These are phyloP conservation scores for Mylabris phalerata DNA, from an alignment of 1,140 invertebrate species.

Conservation along the genomic window DNA sequence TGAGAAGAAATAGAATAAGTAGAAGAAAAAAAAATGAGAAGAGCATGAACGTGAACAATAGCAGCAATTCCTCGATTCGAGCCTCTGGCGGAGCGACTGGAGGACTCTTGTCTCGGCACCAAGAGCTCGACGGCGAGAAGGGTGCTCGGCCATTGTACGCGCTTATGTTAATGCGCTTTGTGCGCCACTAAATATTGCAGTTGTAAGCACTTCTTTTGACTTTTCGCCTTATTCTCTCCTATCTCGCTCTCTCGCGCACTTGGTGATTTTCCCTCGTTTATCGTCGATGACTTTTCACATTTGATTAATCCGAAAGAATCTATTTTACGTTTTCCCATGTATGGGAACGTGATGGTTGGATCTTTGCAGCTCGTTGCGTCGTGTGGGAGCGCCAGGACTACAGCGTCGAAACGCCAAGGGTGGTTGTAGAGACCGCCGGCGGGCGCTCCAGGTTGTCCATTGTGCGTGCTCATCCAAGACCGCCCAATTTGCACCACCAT, in stretches of 20 bases:
- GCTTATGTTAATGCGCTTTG: constrained; percentile 26
- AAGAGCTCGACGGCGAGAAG: constrained; percentile 18
- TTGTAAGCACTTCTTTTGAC: constrained; percentile 26
- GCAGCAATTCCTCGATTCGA: constrained; percentile 17
- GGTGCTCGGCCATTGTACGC: constrained; percentile 17
- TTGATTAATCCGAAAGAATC: too few species aligned
- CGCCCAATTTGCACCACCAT: too few species aligned
- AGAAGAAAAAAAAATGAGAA: not conserved
- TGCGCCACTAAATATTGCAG: constrained; percentile 25
- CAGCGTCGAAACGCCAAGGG: not conserved
- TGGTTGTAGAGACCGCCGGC: too few species aligned
- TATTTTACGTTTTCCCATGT: too few species aligned
- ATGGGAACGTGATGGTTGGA: not conserved
- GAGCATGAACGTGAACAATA: constrained; percentile 12
- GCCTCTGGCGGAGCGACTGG: constrained; percentile 9
- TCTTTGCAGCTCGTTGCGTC: not conserved
- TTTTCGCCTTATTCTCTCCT: constrained; percentile 13
- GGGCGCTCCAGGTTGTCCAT: too few species aligned
- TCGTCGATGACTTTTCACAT: too few species aligned
- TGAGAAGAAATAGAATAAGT: not conserved
- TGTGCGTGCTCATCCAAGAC: too few species aligned
- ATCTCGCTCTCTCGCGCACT: too few species aligned
- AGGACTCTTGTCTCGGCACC: constrained; percentile 21
- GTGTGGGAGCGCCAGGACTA: constrained; percentile 2
- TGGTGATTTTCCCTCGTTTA: too few species aligned